Percentiles rank a stretch among this genome's conserved stretches.
Evolutionary conservation across 1,140 invertebrate species (phyloP).

Genomic region (Hyphantria cunea): DNA sequence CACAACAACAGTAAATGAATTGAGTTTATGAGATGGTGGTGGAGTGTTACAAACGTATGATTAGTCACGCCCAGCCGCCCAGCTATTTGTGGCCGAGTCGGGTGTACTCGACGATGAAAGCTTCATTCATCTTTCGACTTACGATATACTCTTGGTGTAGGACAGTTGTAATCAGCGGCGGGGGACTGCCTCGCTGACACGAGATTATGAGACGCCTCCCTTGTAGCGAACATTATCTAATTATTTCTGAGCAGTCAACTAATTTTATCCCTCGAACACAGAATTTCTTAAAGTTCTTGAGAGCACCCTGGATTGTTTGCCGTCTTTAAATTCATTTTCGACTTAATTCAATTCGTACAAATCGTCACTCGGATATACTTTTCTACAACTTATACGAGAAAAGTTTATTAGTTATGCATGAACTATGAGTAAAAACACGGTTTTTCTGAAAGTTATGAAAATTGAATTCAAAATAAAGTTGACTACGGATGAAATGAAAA

Average conservation of each 20-base stretch:
- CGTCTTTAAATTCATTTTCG: too few species aligned
- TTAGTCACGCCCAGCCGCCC: not conserved
- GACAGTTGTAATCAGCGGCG: not conserved
- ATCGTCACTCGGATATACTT: too few species aligned
- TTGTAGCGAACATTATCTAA: not conserved
- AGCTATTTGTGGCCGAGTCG: not conserved
- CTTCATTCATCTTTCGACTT: not conserved
- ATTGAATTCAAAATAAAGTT: too few species aligned
- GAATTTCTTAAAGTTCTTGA: not conserved
- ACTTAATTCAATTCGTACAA: too few species aligned
- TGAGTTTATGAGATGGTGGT: not conserved
- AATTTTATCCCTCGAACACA: not conserved
- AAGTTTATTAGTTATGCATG: too few species aligned
- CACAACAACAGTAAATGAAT: not conserved
- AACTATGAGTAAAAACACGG: too few species aligned
- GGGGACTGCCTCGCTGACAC: not conserved
- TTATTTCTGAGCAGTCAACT: not conserved
- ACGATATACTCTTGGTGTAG: not conserved
- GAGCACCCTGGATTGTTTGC: too few species aligned
- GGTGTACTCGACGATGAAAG: not conserved
- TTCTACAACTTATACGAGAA: too few species aligned
- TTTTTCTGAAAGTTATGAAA: too few species aligned
- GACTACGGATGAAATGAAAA: too few species aligned
- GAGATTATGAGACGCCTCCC: not conserved
- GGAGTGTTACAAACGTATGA: not conserved